A percentile compares a stretch with the other conserved stretches of the same genome.
Evolutionary conservation across 1,140 invertebrate species (phyloP).

Genomic region (Neomicropteryx cornuta): DNA sequence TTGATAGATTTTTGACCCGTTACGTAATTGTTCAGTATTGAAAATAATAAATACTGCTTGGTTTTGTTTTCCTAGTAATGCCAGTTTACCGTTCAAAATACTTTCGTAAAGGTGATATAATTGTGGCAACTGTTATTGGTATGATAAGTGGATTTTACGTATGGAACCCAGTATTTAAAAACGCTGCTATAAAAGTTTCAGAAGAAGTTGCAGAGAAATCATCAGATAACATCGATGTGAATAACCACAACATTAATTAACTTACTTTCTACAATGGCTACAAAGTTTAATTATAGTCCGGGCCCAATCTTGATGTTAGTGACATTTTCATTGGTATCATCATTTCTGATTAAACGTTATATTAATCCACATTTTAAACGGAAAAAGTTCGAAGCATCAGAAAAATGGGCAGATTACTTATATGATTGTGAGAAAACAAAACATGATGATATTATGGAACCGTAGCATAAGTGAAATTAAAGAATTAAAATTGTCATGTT

Average conservation of each 20-base stretch:
- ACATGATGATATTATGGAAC: too few relatives aligned
- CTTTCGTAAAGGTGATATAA: conserved; percentile 22
- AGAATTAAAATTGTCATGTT: too few relatives aligned
- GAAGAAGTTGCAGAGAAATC: conserved; percentile 10
- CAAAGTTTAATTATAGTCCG: conserved; percentile 18
- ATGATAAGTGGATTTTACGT: conserved; percentile 35
- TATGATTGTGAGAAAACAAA: too few relatives aligned
- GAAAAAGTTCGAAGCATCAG: too few relatives aligned
- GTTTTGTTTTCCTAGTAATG: too few relatives aligned
- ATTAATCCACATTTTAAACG: too few relatives aligned
- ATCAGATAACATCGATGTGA: too few relatives aligned
- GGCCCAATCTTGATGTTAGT: conserved; percentile 24
- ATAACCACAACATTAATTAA: conserved; percentile 15
- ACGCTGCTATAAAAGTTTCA: conserved; percentile 16
- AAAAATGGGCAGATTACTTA: too few relatives aligned
- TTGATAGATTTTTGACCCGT: too few relatives aligned
- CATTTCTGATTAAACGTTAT: conserved; percentile 17
- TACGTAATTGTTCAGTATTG: too few relatives aligned
- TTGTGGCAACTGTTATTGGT: conserved; percentile 29
- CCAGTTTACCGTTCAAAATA: conserved; percentile 17
- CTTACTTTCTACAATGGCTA: conserved; percentile 16
- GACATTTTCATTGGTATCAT: conserved; percentile 25
- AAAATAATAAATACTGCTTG: too few relatives aligned
- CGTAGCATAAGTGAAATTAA: too few relatives aligned
- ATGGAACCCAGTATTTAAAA: conserved; percentile 33